Base-by-base conservation (phyloP, 2,113 vertebrate genomes). In the Tachysurus vachellii region DNA sequence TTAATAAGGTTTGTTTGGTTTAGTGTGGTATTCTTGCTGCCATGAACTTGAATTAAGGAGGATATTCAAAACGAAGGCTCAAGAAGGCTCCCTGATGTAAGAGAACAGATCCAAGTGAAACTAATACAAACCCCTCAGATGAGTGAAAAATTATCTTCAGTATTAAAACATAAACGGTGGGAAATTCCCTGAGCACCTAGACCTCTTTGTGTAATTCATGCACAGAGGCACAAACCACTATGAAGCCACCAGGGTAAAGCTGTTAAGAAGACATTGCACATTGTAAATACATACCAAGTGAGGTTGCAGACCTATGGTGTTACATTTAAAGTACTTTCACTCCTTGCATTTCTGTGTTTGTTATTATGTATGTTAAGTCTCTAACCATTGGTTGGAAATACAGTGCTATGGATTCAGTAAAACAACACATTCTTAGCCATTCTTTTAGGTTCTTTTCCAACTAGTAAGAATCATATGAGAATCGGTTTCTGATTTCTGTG, bases 141-240 rank as follows among this genome's bases (percentile, higher is more conserved):
- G 56, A 80, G 56, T 42, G 19, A 81, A 19, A 61, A 81, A 44
- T 4, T 2, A 61, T 61, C 31, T 26, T 44, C 21, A 81, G 23
- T 19, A 23, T 80, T 59, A 11, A 19, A 59, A 36, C 11, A 36
- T 17, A 42, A 80, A 59, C 61, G 5, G 2, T 61, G 79, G 79
- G 79, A 81, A 81, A 44, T 81, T 81, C 79, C 75, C 79, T 36
- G 47, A 36, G 12, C 21, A 44, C 53, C 26, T 26, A 59, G 79
- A 80, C 11, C 21, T 81, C 77, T 61, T 81, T 61, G 79, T 54
- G 26, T 28, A 16, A 23, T 23, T 61, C 21, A 14, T 61, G 28
- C 56, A 21, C 1, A 5, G 5, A 80, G 19, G 11, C 28, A 59
- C 42, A 28, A 80, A 36, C 19, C 17, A 1, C 21, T 80, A 36